A percentile compares a stretch with the other conserved stretches of the same genome.
Conservation (phyloP, 2,888 invertebrate genomes). For the Diaprepes abbreviatus region DNA sequence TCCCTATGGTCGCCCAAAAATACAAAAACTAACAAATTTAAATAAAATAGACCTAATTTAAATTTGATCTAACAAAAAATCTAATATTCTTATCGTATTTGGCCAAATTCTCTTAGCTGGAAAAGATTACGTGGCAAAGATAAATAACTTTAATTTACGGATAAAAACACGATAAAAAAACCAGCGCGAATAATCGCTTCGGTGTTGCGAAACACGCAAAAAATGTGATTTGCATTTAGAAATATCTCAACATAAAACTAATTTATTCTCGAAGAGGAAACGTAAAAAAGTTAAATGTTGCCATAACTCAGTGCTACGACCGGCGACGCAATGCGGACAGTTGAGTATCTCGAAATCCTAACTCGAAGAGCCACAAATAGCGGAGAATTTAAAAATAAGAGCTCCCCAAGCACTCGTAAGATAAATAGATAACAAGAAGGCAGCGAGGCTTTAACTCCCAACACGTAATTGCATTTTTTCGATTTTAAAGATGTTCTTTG, state of each 20-base stretch:
- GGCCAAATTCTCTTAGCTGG: not conserved
- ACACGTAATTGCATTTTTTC: constrained; percentile 44
- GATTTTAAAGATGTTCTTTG: constrained; percentile 46
- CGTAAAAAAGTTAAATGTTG: constrained; percentile 48
- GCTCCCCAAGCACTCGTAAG: constrained; percentile 59
- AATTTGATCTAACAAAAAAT: not conserved
- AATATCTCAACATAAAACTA: constrained; percentile 46
- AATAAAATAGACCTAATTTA: no score
- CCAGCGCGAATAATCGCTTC: constrained; percentile 38
- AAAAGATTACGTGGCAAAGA: constrained; percentile 38
- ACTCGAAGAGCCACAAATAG: constrained; percentile 44
- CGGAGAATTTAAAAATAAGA: constrained; percentile 56
- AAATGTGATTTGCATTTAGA: constrained; percentile 47
- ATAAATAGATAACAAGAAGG: constrained; percentile 62
- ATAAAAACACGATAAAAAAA: constrained; percentile 40
- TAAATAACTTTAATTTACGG: constrained; percentile 44
- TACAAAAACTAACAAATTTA: no score
- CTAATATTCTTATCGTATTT: not conserved
- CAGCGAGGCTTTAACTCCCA: constrained; percentile 46
- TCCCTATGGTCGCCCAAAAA: no score
- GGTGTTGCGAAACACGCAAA: constrained; percentile 43
- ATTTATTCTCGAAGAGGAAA: constrained; percentile 47
- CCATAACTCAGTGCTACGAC: constrained; percentile 43
- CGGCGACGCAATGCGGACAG: constrained; percentile 47
- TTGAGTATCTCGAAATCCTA: constrained; percentile 35